phyloP scores from a whole-genome alignment of 1,140 invertebrate genomes.

The Probaryconus sp. region DNA sequence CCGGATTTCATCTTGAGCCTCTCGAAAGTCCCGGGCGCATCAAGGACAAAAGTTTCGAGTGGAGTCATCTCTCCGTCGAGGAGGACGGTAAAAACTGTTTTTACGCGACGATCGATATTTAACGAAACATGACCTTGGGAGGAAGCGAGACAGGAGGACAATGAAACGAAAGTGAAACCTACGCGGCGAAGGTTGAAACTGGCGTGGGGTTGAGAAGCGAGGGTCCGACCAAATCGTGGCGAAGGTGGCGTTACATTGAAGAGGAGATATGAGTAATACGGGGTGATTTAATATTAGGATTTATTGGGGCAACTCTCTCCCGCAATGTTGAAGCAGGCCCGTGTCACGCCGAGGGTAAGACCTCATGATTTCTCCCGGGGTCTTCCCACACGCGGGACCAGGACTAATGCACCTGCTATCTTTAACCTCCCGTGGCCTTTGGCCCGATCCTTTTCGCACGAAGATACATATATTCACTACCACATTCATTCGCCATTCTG shows the following conservation, averaged over 20 bases:
- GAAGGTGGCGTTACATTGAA: conserved; percentile 51
- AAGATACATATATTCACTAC: conserved; percentile 7
- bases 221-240: conserved; percentile 40
- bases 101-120: conserved; percentile 48
- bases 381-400: conserved; percentile 67
- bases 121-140: conserved; percentile 54
- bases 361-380: conserved; percentile 76
- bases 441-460: conserved; percentile 31
- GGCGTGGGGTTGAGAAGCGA: conserved; percentile 25
- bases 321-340: conserved; percentile 42
- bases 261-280: conserved; percentile 74
- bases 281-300: conserved; percentile 77
- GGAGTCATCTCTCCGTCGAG: conserved; percentile 17
- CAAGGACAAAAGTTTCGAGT: conserved; percentile 40
- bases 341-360: conserved; percentile 68
- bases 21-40: conserved; percentile 19
- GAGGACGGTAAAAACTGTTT: conserved; percentile 26
- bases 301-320: conserved; percentile 72
- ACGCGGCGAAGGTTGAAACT: conserved; percentile 11
- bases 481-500: conserved; percentile 21
- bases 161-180: conserved; percentile 51
- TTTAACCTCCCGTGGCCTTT: conserved; percentile 50
- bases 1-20: conserved; percentile 20
- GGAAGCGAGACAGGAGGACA: conserved; percentile 4
- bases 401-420: conserved; percentile 75